A percentile compares a stretch with the other conserved stretches of the same genome.
Conservation (phyloP, 2,888 invertebrate genomes). For the Ophraella communa region DNA sequence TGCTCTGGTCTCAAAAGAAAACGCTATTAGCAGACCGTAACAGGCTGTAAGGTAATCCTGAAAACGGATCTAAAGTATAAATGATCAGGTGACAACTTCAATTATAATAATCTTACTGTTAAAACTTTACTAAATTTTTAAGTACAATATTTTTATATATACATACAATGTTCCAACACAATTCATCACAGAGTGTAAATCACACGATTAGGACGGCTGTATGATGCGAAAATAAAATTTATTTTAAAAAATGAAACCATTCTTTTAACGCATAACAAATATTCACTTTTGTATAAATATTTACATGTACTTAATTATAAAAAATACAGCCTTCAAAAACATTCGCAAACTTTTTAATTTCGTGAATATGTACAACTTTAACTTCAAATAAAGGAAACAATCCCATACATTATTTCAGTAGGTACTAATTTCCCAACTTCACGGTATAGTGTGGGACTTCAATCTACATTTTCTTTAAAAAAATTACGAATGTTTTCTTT, state of each 20-base stretch:
- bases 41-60: too few species aligned
- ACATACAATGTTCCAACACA: not conserved
- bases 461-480: not conserved
- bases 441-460: too few species aligned
- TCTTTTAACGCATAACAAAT: not conserved
- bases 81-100: too few species aligned
- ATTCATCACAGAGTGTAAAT: constrained; percentile 8
- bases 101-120: not conserved
- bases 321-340: not conserved
- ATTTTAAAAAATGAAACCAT: not conserved
- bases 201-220: constrained; percentile 1
- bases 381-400: too few species aligned
- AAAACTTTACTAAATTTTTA: not conserved
- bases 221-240: not conserved
- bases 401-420: too few species aligned
- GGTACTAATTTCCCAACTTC: too few species aligned
- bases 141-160: not conserved
- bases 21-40: too few species aligned
- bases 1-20: too few species aligned
- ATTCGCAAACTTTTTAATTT: too few species aligned
- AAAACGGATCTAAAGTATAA: too few species aligned
- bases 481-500: not conserved
- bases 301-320: not conserved
- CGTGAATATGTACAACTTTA: too few species aligned
- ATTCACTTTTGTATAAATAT: not conserved